Conservation (phyloP, 2,113 vertebrate genomes). For the Podarcis raffonei region DNA sequence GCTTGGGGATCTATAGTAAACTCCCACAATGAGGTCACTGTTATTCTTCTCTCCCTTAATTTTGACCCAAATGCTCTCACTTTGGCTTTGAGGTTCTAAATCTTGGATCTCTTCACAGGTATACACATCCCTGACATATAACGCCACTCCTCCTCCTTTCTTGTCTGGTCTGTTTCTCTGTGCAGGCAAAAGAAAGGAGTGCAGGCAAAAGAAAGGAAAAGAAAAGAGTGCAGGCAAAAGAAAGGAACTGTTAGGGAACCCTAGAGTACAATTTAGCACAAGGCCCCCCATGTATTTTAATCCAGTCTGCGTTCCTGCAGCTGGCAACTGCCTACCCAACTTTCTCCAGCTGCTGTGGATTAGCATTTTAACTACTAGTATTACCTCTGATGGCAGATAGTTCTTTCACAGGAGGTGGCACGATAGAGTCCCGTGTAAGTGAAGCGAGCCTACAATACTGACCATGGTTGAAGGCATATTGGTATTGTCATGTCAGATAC, state of each 20-base stretch:
- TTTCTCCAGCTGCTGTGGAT: slow-evolving; percentile 41
- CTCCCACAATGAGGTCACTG: too few species aligned
- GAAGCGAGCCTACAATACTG: slow-evolving; percentile 58
- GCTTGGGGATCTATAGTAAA: too few species aligned
- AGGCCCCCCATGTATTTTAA: neutral
- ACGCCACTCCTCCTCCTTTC: too few species aligned
- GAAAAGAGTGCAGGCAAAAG: neutral
- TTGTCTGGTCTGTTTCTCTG: too few species aligned
- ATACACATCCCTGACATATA: too few species aligned
- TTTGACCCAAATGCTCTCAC: too few species aligned
- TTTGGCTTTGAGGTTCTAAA: too few species aligned
- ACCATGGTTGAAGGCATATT: slow-evolving; percentile 57
- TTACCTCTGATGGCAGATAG: slow-evolving; percentile 40
- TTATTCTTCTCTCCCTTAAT: too few species aligned
- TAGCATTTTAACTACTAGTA: neutral
- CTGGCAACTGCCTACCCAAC: slow-evolving; percentile 14
- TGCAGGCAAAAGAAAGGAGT: too few species aligned
- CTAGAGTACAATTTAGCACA: neutral
- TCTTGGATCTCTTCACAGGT: too few species aligned
- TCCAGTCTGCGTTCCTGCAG: neutral
- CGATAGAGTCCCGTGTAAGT: slow-evolving; percentile 16
- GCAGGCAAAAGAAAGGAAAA: too few species aligned
- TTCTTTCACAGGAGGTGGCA: slow-evolving; percentile 37
- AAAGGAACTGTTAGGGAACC: neutral
- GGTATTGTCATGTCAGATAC: slow-evolving; percentile 42